Base-by-base conservation (phyloP, 2,797 vertebrate genomes). In the Alfaro cultratus region DNA sequence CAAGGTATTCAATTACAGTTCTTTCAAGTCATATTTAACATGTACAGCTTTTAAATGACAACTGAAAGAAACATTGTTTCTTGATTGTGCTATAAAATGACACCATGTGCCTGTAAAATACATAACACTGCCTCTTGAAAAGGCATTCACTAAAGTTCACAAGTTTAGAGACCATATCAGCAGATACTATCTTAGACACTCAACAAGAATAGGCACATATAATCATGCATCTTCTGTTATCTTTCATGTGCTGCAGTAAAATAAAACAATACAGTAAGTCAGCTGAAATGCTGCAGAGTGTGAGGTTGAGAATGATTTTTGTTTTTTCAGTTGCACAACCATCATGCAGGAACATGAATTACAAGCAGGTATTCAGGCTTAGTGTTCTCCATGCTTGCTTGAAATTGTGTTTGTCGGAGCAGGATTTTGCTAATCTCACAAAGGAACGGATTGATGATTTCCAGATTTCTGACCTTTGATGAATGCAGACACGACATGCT, bases 401-500 rank as follows among this genome's bases (percentile, higher is more conserved):
- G 41, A 31, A 62, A 62, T 53, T 71, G 78, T 75, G 77, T 77
- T 70, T 76, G 73, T 81, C 76, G 45, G 68, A 62, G 43, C 13
- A 49, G 70, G 74, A 76, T 45, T 51, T n/a, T 5, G 18, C 11
- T 60, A 62, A 79, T n/a, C 51, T 86, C 47, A 74, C 60, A 23
- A 39, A 47, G 64, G n/a, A 57, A 80, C 73, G 73, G 23, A 73
- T 73, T 81, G 81, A 90, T 76, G 43, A 12, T 80, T 85, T 86
- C 83, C 80, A 89, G 85, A 88, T 78, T 60, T 73, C 74, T 34
- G 80, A 78, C 74, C 78, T 86, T 84, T 29, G 74, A 23, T 81
- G 55, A 81, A 43, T 81, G 71, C 39, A 74, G 64, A 81, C 8
- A 53, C 81, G 70, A 72, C 76, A 73, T 41, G 74, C 87, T 16